These are phyloP conservation scores for Styela clava DNA, from an alignment of 23 tunicate genomes.

Conservation along the genomic window DNA sequence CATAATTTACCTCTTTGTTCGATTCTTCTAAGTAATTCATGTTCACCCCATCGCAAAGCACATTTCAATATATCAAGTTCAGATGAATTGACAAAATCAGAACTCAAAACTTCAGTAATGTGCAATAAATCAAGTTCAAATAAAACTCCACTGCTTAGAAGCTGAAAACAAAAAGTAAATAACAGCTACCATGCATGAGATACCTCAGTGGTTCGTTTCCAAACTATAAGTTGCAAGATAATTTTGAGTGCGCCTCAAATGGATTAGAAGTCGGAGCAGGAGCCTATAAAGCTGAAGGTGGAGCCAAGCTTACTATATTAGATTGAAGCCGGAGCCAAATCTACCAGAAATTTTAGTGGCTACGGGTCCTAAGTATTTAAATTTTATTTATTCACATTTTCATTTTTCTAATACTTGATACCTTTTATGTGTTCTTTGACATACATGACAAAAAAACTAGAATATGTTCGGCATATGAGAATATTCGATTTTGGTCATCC, in stretches of 20 bases:
- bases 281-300: too few species aligned
- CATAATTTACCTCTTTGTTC: conserved; percentile 37
- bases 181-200: background rate
- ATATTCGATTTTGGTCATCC: too few species aligned
- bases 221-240: too few species aligned
- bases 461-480: too few species aligned
- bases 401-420: too few species aligned
- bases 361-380: too few species aligned
- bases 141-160: conserved; percentile 30
- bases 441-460: too few species aligned
- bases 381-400: too few species aligned
- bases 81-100: conserved; percentile 72
- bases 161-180: conserved; percentile 27
- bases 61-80: conserved; percentile 68
- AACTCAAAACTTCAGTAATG: conserved; percentile 47
- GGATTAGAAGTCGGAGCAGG: too few species aligned
- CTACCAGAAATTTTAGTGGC: background rate
- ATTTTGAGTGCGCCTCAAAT: too few species aligned
- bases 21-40: conserved; percentile 49
- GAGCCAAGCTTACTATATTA: too few species aligned
- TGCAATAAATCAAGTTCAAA: conserved; percentile 35
- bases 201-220: background rate
- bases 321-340: background rate
- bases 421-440: too few species aligned
- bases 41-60: conserved; percentile 84